Evolutionary conservation across 2,888 invertebrate genomes (phyloP).

Genomic region (Dynastes tityus): DNA sequence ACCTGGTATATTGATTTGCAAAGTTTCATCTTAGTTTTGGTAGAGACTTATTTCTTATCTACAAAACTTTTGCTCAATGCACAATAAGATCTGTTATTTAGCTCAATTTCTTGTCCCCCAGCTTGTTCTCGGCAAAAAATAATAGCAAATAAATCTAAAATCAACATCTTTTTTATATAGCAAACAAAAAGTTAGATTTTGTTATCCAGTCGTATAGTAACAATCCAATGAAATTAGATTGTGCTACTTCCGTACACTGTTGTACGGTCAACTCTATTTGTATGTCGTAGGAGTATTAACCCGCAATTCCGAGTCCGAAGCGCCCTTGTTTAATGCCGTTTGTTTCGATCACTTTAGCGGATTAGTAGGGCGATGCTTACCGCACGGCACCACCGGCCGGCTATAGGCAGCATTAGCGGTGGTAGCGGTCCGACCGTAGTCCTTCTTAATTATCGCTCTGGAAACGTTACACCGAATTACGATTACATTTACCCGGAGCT

Average conservation of each 20-base stretch:
- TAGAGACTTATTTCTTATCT: too few relatives aligned
- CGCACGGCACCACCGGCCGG: not conserved
- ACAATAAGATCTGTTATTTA: too few relatives aligned
- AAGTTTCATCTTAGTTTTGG: too few relatives aligned
- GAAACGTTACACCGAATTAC: slow-evolving; percentile 51
- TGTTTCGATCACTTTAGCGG: slow-evolving; percentile 57
- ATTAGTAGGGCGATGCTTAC: slow-evolving; percentile 54
- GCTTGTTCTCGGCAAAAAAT: too few relatives aligned
- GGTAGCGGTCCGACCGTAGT: slow-evolving; percentile 53
- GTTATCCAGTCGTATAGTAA: too few relatives aligned
- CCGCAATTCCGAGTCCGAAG: slow-evolving; percentile 7
- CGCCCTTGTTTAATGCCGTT: slow-evolving; percentile 50
- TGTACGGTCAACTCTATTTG: slow-evolving; percentile 1
- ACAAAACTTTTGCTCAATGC: too few relatives aligned
- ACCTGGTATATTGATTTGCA: too few relatives aligned
- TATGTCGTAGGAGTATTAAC: not conserved
- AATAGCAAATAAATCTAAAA: too few relatives aligned
- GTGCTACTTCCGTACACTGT: not conserved
- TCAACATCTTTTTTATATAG: too few relatives aligned
- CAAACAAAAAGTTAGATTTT: too few relatives aligned
- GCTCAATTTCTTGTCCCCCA: too few relatives aligned
- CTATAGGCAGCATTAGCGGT: slow-evolving; percentile 21
- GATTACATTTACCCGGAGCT: slow-evolving; percentile 30
- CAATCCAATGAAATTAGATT: not conserved
- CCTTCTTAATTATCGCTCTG: slow-evolving; percentile 55